Percentiles rank a stretch among this genome's conserved stretches.
Conservation (phyloP, 2,888 invertebrate genomes). For the Nephrotoma guestfalica region DNA sequence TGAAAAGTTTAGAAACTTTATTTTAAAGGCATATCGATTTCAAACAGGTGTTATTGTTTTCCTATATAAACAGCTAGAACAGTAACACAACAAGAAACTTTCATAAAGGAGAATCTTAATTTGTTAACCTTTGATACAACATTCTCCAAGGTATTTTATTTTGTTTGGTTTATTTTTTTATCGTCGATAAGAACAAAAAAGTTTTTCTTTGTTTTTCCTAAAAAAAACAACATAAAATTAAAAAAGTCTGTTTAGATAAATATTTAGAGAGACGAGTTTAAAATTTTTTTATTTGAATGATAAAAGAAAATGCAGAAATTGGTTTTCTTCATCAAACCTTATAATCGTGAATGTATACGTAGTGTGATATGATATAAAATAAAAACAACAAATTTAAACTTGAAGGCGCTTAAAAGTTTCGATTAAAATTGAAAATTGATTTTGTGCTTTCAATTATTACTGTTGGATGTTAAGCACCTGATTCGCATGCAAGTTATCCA, state of each 20-base stretch:
- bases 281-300: not conserved
- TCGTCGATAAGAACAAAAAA: not conserved
- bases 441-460: not conserved
- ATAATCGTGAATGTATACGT: not conserved
- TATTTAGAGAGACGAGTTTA: not conserved
- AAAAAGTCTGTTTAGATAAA: not conserved
- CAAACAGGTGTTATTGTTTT: not conserved
- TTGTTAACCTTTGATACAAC: not conserved
- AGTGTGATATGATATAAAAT: not conserved
- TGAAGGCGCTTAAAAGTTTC: not conserved
- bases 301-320: not conserved
- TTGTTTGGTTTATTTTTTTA: not conserved
- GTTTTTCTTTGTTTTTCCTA: not conserved
- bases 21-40: not conserved
- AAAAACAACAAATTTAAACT: not conserved
- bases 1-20: not conserved
- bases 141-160: not conserved
- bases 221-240: not conserved
- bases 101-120: not conserved
- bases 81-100: not conserved
- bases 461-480: not conserved
- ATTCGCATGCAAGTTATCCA: too few species aligned
- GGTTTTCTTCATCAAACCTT: not conserved
- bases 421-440: not conserved
- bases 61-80: not conserved